Percentiles rank a stretch among this genome's conserved stretches.
phyloP scores from a whole-genome alignment of 2,888 invertebrate species.

The Lithophane leautieri region DNA sequence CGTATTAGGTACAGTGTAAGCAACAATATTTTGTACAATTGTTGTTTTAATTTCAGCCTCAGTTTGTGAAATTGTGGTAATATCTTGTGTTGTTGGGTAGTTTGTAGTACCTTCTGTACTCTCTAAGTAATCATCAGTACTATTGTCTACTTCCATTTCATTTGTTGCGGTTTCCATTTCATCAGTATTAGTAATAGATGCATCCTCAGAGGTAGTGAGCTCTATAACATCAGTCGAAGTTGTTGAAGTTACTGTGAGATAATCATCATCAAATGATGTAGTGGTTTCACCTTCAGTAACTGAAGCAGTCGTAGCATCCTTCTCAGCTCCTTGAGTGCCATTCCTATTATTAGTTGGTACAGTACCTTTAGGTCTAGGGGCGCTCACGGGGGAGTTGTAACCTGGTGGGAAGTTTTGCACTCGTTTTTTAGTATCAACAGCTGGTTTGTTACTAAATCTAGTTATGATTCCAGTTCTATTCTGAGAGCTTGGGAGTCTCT shows the following conservation, averaged over 20 bases:
- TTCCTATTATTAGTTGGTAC: slow-evolving; percentile 48
- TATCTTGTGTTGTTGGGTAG: slow-evolving; percentile 77
- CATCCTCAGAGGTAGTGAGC: slow-evolving; percentile 71
- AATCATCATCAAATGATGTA: slow-evolving; percentile 83
- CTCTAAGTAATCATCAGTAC: slow-evolving; percentile 85
- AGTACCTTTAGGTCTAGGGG: slow-evolving; percentile 51
- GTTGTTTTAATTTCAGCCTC: slow-evolving; percentile 64
- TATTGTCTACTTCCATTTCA: slow-evolving; percentile 80
- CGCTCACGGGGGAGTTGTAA: slow-evolving; percentile 73
- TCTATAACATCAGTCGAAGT: slow-evolving; percentile 68
- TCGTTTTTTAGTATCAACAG: slow-evolving; percentile 80
- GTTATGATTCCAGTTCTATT: slow-evolving; percentile 80
- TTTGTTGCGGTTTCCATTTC: slow-evolving; percentile 77
- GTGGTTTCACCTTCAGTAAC: slow-evolving; percentile 72
- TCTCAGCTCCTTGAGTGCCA: slow-evolving; percentile 66
- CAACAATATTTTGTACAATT: slow-evolving; percentile 50
- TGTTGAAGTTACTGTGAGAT: slow-evolving; percentile 78
- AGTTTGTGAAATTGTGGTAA: slow-evolving; percentile 70
- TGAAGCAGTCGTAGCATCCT: slow-evolving; percentile 67
- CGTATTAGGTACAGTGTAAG: slow-evolving; percentile 65
- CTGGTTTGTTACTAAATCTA: slow-evolving; percentile 79
- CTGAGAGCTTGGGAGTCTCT: slow-evolving; percentile 71
- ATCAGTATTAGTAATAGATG: slow-evolving; percentile 73
- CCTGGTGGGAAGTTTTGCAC: slow-evolving; percentile 86
- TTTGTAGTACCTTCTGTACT: slow-evolving; percentile 78